Base-by-base conservation (phyloP, 2,797 vertebrate species). In the Hippocampus kuda region DNA sequence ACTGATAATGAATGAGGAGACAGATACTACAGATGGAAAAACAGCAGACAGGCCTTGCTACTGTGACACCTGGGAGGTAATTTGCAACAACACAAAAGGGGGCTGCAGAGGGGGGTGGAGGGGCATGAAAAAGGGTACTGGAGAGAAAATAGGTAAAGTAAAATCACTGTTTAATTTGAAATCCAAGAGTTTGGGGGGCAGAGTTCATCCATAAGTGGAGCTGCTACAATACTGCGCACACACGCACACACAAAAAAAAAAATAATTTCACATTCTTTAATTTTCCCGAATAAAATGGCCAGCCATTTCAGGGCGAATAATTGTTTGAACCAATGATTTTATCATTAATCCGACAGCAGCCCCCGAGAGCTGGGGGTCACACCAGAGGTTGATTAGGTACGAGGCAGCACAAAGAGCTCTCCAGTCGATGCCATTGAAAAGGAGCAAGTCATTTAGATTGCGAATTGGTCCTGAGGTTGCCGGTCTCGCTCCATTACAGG, bases 401-500 rank as follows among this genome's bases (percentile, higher is more conserved):
- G 95, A 97, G 93, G 92, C 92, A 69, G 90, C 93, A 96, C 94
- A 95, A 96, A 96, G 94, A 94, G 93, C 91, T 92, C 91, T 93
- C 93, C 94, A 93, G 94, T 95, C 93, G 91, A 97, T 94, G 93
- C 94, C 93, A 94, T 94, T 97, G 95, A 98, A 92, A 96, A 94
- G 94, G 94, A 94, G 94, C 94, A 95, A 97, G 94, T 98, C 95
- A 99, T 99, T 98, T 98, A 98, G 95, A 98, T 97, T 98, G 94
- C 95, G 96, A 97, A 98, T 96, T 96, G 95, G 95, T 96, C 93
- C 92, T 89, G 92, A 83, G 94, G 94, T 92, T 94, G 94, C 91
- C 91, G 93, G 92, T 94, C 94, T 96, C 93, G 93, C 95, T 98
- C 96, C 97, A 99, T 99, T 99, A 99, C 95, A 89, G 92, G 93